Evolutionary conservation across 2,888 invertebrate species (phyloP).

Genomic region (Balanococcus diminutus): DNA sequence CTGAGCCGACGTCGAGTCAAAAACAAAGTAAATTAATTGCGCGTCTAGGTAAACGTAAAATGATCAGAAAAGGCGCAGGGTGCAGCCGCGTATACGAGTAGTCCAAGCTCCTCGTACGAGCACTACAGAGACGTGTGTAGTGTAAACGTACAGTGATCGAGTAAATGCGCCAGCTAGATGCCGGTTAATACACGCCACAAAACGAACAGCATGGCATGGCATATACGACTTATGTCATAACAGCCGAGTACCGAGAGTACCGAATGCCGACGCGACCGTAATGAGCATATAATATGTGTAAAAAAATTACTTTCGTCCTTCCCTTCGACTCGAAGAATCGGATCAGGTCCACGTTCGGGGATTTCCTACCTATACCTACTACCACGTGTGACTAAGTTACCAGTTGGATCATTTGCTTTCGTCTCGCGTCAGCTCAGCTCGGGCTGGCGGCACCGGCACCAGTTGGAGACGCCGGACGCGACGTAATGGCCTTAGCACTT

Average conservation of each 20-base stretch:
- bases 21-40: background rate
- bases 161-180: background rate
- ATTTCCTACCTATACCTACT: background rate
- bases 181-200: background rate
- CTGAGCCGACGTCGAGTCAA: background rate
- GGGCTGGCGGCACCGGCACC: too few relatives aligned
- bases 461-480: background rate
- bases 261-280: background rate
- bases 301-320: too few relatives aligned
- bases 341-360: background rate
- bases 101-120: background rate
- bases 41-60: background rate
- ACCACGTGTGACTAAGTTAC: too few relatives aligned
- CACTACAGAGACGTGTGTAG: background rate
- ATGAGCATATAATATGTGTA: too few relatives aligned
- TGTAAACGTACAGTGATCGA: background rate
- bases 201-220: background rate
- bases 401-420: background rate
- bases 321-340: background rate
- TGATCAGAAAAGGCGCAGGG: background rate
- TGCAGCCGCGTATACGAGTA: background rate
- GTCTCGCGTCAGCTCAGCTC: background rate
- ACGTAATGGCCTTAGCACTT: background rate
- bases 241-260: background rate
- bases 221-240: background rate